A percentile compares a stretch with the other conserved stretches of the same genome.
Conservation (phyloP, 2,797 vertebrate species). For the Potorous gilbertii region DNA sequence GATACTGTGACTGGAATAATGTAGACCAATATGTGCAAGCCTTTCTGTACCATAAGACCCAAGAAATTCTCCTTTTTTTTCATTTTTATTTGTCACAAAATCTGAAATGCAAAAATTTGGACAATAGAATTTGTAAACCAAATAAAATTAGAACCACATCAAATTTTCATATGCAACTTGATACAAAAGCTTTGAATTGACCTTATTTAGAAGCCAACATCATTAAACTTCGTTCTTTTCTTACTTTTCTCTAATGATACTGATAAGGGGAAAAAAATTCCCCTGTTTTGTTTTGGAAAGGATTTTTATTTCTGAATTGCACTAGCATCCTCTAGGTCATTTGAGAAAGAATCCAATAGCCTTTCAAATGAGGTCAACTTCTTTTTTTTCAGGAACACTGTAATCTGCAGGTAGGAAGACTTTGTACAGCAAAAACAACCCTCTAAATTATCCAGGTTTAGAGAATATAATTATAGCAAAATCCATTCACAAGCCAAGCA, state of each 20-base stretch:
- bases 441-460: neutral
- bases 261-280: neutral
- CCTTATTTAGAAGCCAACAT: neutral
- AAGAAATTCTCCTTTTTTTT: neutral
- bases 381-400: neutral
- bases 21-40: neutral
- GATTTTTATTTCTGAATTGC: conserved; percentile 15
- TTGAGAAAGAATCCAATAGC: conserved; percentile 6
- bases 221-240: neutral
- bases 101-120: neutral
- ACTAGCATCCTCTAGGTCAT: conserved; percentile 10
- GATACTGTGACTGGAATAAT: neutral
- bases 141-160: neutral
- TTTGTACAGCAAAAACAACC: neutral
- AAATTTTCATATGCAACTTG: neutral
- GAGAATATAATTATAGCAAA: neutral
- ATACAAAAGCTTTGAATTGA: neutral
- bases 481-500: neutral
- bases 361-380: neutral
- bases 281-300: neutral
- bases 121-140: neutral
- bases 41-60: neutral
- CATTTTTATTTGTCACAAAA: neutral
- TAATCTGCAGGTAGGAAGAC: neutral
- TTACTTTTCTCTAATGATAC: neutral